phyloP scores from a whole-genome alignment of 2,888 invertebrate species.

The Lycia hirtaria region DNA sequence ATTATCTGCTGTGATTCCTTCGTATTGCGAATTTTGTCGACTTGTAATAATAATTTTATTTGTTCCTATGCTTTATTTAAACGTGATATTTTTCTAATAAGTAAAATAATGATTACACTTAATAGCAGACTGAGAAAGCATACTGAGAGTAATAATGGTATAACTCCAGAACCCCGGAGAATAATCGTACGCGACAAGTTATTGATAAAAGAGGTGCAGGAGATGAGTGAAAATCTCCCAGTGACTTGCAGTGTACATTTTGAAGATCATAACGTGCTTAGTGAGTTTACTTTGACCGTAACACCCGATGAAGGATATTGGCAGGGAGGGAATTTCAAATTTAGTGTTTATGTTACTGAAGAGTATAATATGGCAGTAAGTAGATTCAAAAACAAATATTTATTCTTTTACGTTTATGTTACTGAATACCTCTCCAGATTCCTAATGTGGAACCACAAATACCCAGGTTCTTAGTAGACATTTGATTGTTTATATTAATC shows the following conservation, averaged over 20 bases:
- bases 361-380: constrained; percentile 98
- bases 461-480: no score
- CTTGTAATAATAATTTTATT: constrained; percentile 32
- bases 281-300: constrained; percentile 92
- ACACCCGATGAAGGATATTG: constrained; percentile 95
- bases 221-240: constrained; percentile 95
- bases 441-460: no score
- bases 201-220: constrained; percentile 92
- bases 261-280: constrained; percentile 92
- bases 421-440: neutral
- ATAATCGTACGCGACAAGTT: constrained; percentile 92
- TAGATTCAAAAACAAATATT: constrained; percentile 46
- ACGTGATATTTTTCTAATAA: constrained; percentile 36
- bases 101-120: constrained; percentile 88
- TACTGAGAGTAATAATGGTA: constrained; percentile 71
- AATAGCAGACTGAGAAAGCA: constrained; percentile 89
- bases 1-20: no score
- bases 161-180: constrained; percentile 80
- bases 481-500: no score
- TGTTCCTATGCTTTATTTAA: constrained; percentile 54
- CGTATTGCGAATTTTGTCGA: constrained; percentile 23
- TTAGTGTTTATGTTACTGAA: constrained; percentile 94
- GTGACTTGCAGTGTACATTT: constrained; percentile 92
- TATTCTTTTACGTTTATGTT: neutral
- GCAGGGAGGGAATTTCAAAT: constrained; percentile 94